Base-by-base conservation (phyloP, 92 coral and sea anemone genomes). In the Zoanthus gigantus region DNA sequence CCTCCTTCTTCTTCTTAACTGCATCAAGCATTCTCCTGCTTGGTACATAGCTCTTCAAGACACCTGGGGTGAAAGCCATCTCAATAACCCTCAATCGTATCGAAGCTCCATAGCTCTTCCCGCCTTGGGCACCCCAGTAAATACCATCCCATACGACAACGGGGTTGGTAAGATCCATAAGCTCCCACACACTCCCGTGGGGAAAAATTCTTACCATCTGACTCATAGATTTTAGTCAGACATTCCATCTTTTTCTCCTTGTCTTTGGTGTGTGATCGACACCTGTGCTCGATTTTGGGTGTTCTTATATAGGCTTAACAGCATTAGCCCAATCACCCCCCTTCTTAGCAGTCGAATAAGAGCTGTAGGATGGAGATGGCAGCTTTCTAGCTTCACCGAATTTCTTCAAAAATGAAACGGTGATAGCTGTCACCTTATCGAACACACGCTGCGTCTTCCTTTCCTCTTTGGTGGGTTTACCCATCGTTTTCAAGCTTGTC, bases 71-170 rank as follows among this genome's bases (percentile, higher is more conserved):
- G 79, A 74, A 74, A 18, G 46, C 46, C 58, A 74, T 74, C 60
- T 74, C 79, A 2, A 32, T 15, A 2, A 74, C 57, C 15, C 60
- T 32, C 10, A 74, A 32, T 10, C 79, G 57, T 29, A 74, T 5
- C 6, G 79, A 74, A 1, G 79, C 79, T 3, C 79, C 79, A 60
- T 74, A 74, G 52, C 79, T 74, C 14, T 13, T n/a, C 47, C 47
- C 47, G 3, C 79, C 79, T 6, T 74, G 79, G 4, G 79, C 12
- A 46, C 79, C 79, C 79, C 79, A 74, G 11, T 15, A 74, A 12
- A 74, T 74, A 46, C 79, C 79, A 75, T 50, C 79, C 79, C 79
- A 75, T 2, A 4, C 29, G 14, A 48, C n/a, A 6, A 76, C 57
- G 23, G 1, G 79, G 79, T 1, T 76, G 79, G 1, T 44, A 61